Conservation (phyloP, 37 sponge, comb jelly and placozoan species). For the Halichondria panicea region DNA sequence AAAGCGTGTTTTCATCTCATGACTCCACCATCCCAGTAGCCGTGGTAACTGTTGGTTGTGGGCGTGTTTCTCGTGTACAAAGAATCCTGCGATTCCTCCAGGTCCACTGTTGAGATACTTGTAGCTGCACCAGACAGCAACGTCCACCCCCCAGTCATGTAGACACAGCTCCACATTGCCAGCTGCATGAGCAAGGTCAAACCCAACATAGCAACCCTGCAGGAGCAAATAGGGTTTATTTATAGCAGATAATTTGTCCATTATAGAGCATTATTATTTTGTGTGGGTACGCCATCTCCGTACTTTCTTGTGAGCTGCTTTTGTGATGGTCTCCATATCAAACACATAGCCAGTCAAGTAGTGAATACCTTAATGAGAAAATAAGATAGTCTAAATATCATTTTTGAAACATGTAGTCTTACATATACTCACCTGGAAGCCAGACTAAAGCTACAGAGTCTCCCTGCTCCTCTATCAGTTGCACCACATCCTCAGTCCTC, state of each 20-base stretch:
- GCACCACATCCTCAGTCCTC: constrained; percentile 90
- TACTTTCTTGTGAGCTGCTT: constrained; percentile 78
- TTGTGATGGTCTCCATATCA: constrained; percentile 87
- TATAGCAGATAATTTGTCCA: too few relatives aligned
- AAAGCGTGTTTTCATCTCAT: constrained; percentile 72
- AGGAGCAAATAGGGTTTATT: not conserved
- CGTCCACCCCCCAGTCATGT: constrained; percentile 95
- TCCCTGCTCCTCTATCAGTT: constrained; percentile 76
- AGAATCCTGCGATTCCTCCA: constrained; percentile 84
- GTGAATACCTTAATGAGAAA: constrained; percentile 69
- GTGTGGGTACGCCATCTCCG: not conserved
- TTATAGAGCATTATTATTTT: too few relatives aligned
- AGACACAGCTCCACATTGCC: constrained; percentile 89
- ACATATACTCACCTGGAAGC: constrained; percentile 56
- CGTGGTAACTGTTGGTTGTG: constrained; percentile 53
- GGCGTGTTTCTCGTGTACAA: constrained; percentile 90
- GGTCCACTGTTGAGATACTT: constrained; percentile 91
- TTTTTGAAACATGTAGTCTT: too few relatives aligned
- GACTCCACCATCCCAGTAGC: constrained; percentile 91
- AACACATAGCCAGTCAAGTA: constrained; percentile 90
- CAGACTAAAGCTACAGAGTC: constrained; percentile 84
- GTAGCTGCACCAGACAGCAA: constrained; percentile 94
- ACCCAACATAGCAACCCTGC: constrained; percentile 87
- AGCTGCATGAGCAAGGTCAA: constrained; percentile 94
- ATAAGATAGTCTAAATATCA: not conserved